phyloP scores from a whole-genome alignment of 2,113 vertebrate genomes.

The Daubentonia madagascariensis region DNA sequence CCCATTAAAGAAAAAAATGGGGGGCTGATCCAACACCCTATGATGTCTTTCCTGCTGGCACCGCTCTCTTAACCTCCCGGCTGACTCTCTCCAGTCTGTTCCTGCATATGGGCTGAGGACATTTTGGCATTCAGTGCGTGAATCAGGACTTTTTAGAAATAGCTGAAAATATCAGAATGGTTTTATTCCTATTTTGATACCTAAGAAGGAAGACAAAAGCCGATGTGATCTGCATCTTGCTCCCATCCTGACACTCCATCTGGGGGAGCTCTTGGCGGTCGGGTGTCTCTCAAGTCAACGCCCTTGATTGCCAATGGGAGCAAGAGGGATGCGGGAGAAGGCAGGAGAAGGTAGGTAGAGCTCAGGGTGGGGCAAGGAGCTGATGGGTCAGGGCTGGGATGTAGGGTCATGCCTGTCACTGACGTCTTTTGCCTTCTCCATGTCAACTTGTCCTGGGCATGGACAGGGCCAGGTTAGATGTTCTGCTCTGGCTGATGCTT shows the following conservation, averaged over 20 bases:
- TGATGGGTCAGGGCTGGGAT: neutral
- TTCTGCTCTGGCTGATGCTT: neutral
- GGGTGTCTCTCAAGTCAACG: neutral
- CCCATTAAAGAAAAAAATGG: neutral
- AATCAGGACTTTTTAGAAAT: neutral
- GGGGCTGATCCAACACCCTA: neutral
- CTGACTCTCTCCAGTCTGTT: neutral
- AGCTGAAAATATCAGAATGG: neutral
- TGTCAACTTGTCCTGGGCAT: neutral
- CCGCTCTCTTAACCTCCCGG: neutral
- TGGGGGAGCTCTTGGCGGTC: neutral
- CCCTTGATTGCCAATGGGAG: neutral
- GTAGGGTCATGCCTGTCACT: fast-evolving
- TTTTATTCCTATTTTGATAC: neutral
- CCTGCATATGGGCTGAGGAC: neutral
- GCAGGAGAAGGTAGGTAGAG: neutral
- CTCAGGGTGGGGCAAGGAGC: neutral
- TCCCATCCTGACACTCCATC: neutral
- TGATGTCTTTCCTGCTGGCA: neutral
- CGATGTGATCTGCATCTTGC: neutral
- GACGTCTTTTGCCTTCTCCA: neutral
- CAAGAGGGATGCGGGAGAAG: neutral
- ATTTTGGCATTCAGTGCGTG: neutral
- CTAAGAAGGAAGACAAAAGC: neutral
- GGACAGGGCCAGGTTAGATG: neutral